Base-by-base conservation (phyloP, 2,113 vertebrate species). In the Charadrius vociferus region DNA sequence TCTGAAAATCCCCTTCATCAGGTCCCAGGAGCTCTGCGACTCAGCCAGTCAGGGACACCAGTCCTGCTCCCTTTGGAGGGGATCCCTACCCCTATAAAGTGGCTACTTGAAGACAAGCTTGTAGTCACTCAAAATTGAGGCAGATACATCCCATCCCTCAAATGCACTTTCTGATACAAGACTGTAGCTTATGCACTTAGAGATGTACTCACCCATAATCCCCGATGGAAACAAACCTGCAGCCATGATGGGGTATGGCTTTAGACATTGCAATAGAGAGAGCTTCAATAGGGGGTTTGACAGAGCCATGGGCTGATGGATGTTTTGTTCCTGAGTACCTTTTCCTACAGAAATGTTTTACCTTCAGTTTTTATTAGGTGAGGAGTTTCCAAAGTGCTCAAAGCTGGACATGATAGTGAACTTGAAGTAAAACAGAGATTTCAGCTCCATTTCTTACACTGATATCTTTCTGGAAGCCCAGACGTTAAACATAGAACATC, bases 241-340 rank as follows among this genome's bases (percentile, higher is more conserved):
- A 67, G n/a, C 10, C 3, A 1, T 39, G 61, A 61, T 29, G 70
- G 21, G 43, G 12, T n/a, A 63, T 0, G 0, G n/a, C 41, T 93
- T 80, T 24, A 81, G 87, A 29, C 11, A 3, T 20, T 23, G 52
- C 21, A 50, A 6, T 6, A 53, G 22, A 32, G 41, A 74, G 30
- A 74, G 8, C 14, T 71, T 55, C 1, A 0, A 3, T 2, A 24
- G 1, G 6, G 47, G 9, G 3, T 1, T 20, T 65, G 74, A 53
- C 32, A 37, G 50, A 74, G 34, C 21, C 29, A 4, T 4, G 12
- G 36, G 49, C 26, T 73, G 45, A 65, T n/a, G n/a, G 21, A 34
- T 70, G 24, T 24, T 61, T 21, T 63, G 36, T 67, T 67, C 52
- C 45, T 13, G 32, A 61, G 34, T 47, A 77, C 34, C 18, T 72